Conservation (phyloP, 1,140 invertebrate species). For the Drosophila orosa region DNA sequence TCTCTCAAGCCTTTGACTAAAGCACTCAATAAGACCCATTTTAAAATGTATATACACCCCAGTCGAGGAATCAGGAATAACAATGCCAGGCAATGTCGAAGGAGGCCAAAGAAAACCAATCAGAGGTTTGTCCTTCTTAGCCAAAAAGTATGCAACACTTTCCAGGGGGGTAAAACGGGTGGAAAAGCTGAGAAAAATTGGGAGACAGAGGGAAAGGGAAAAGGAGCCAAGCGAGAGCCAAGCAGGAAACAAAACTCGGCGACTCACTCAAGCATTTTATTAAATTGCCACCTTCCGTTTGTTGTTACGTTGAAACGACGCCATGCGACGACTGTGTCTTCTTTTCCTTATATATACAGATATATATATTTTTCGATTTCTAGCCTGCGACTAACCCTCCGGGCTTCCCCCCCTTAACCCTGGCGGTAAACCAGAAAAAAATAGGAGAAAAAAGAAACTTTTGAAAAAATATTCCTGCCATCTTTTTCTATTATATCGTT, state of each 20-base stretch:
- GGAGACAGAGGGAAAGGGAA: not conserved
- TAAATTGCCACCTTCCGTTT: slow-evolving; percentile 84
- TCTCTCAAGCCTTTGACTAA: slow-evolving; percentile 2
- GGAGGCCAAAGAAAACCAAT: slow-evolving; percentile 64
- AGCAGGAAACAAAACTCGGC: slow-evolving; percentile 80
- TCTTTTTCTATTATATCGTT: slow-evolving; percentile 81
- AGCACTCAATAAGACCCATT: slow-evolving; percentile 6
- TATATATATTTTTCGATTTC: slow-evolving; percentile 61
- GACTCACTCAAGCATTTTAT: slow-evolving; percentile 84
- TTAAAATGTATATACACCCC: slow-evolving; percentile 19
- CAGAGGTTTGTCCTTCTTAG: slow-evolving; percentile 56
- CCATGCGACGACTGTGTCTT: slow-evolving; percentile 44
- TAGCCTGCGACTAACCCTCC: slow-evolving; percentile 40
- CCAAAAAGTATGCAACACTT: slow-evolving; percentile 77
- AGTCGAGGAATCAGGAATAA: slow-evolving; percentile 19
- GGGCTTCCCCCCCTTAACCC: not conserved
- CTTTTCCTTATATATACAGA: slow-evolving; percentile 29
- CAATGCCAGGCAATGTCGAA: slow-evolving; percentile 17
- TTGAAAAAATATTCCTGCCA: slow-evolving; percentile 68
- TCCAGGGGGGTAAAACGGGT: slow-evolving; percentile 11
- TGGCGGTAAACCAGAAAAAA: slow-evolving; percentile 48
- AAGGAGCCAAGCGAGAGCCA: slow-evolving; percentile 15
- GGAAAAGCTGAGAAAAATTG: slow-evolving; percentile 13
- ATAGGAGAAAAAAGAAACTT: slow-evolving; percentile 3
- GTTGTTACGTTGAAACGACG: slow-evolving; percentile 65